These are phyloP conservation scores for Epirrita christyi DNA, from an alignment of 2,888 invertebrate species.

Conservation along the genomic window DNA sequence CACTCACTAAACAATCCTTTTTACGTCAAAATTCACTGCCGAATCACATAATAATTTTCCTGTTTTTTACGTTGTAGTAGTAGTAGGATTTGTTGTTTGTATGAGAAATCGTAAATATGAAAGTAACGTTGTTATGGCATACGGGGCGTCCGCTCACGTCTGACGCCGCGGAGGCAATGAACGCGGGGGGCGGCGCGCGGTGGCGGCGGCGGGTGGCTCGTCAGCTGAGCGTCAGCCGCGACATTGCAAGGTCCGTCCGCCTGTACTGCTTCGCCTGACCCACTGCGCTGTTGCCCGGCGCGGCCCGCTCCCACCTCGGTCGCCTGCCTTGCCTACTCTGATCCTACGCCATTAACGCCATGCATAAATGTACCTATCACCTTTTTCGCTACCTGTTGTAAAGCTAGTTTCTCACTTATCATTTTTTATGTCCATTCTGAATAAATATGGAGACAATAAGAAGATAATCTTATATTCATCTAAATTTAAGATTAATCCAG, in stretches of 20 bases:
- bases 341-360: constrained; percentile 6
- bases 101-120: constrained; percentile 45
- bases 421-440: background rate
- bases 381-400: constrained; percentile 1
- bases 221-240: constrained; percentile 86
- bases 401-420: background rate
- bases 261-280: constrained; percentile 76
- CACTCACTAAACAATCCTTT: constrained; percentile 67
- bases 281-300: constrained; percentile 62
- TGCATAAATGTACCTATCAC: constrained; percentile 14
- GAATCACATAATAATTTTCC: constrained; percentile 42
- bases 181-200: constrained; percentile 83
- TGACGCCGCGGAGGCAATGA: constrained; percentile 88
- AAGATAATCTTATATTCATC: background rate
- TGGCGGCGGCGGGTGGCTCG: constrained; percentile 68
- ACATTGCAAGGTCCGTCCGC: constrained; percentile 87
- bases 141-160: constrained; percentile 72
- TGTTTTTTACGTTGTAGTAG: constrained; percentile 27
- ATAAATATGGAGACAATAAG: background rate
- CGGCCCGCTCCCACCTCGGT: constrained; percentile 32
- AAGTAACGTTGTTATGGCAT: constrained; percentile 53
- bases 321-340: constrained; percentile 27
- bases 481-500: background rate
- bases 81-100: constrained; percentile 25
- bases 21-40: constrained; percentile 50